Base-by-base conservation (phyloP, 1,140 invertebrate species). In the Aphelenchoides avenae region DNA sequence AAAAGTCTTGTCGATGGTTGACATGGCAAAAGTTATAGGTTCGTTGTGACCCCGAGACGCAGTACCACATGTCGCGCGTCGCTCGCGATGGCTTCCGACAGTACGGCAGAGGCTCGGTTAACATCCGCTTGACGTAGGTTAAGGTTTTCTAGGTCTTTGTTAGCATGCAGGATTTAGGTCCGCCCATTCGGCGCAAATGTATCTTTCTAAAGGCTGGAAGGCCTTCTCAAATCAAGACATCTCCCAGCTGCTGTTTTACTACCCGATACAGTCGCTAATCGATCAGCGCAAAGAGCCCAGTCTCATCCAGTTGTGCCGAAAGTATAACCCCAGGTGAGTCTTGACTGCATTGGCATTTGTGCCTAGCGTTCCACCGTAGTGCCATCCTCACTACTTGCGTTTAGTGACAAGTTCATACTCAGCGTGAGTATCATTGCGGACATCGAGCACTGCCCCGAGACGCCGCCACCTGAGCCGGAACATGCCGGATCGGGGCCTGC, bases 71-170 rank as follows among this genome's bases (percentile, higher is more conserved):
- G 31, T 90, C 88, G 27, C 79, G 84, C 9, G 80, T 90, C 26
- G 89, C 87, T 0, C 82, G 86, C 49, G 83, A 86, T 42, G 89
- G 89, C 0, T 87, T 86, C 73, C 77, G 87, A 0, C 82, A 85
- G 0, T 86, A 87, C 55, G 91, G 91, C 0, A 82, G 88, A n/a
- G 91, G 91, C 1, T 88, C 88, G 6, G 88, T 95, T 11, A 89
- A 91, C 73, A 84, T 89, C 48, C 88, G 73, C 20, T 40, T 75
- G 20, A 54, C 64, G 49, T 74, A 52, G 42, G 70, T 88, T 2
- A 82, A 86, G 6, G 86, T 87, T 71, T 80, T 89, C 29, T 89
- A 20, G 34, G 7, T 36, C 11, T 61, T 5, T 30, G n/a, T 44
- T 15, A 11, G n/a, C 20, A 27, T 18, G 20, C 44, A 15, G 11